A percentile compares a stretch with the other conserved stretches of the same genome.
These are phyloP conservation scores for Mormyrus iriodes DNA, from an alignment of 2,113 vertebrate genomes.

Conservation along the genomic window DNA sequence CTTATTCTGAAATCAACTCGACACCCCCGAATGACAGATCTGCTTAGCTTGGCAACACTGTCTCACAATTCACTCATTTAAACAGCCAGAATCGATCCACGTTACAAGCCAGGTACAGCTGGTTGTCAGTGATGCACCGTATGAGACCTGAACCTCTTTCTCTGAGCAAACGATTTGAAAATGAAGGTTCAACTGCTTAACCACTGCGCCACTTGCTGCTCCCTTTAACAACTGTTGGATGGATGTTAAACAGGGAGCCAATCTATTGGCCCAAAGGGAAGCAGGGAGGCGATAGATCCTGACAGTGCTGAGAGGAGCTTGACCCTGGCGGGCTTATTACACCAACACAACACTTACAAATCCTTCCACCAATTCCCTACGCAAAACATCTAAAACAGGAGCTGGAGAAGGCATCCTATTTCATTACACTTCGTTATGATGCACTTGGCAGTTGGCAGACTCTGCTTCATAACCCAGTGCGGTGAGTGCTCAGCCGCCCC, in stretches of 20 bases:
- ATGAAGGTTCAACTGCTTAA: not conserved
- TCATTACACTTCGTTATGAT: conserved; percentile 1
- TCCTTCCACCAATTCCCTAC: not conserved
- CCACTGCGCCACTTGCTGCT: not conserved
- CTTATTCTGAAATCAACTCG: not conserved
- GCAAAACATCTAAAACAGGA: conserved; percentile 3
- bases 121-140: not conserved
- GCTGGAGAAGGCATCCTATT: not conserved
- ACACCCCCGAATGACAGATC: not conserved
- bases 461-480: not conserved
- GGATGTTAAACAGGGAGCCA: not conserved
- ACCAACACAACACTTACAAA: not conserved
- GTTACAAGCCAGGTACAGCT: not conserved
- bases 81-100: not conserved
- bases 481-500: not conserved
- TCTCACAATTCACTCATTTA: not conserved
- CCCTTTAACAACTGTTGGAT: not conserved
- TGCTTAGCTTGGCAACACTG: not conserved
- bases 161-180: not conserved
- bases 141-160: not conserved
- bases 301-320: not conserved
- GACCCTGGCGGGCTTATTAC: not conserved
- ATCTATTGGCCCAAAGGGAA: not conserved
- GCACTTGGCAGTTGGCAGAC: not conserved
- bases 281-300: not conserved